These are phyloP conservation scores for Bembecia ichneumoniformis DNA, from an alignment of 2,888 invertebrate species.

Conservation along the genomic window DNA sequence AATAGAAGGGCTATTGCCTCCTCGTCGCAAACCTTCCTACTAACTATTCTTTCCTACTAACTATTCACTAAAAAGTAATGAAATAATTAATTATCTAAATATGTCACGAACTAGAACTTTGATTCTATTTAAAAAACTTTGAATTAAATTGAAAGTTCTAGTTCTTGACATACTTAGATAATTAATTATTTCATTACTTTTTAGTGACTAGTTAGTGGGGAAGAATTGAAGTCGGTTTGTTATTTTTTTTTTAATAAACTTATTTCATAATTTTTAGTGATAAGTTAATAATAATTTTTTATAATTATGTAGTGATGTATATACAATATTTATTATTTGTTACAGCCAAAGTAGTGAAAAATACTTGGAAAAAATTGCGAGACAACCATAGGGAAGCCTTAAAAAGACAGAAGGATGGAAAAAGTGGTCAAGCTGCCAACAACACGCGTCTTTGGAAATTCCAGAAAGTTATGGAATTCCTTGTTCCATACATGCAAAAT, in stretches of 20 bases:
- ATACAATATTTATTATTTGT: conserved; percentile 3
- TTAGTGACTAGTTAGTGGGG: no score
- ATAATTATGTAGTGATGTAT: no score
- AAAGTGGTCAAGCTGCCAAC: conserved; percentile 4
- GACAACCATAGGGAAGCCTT: conserved; percentile 11
- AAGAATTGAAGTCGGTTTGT: neutral
- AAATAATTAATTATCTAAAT: no score
- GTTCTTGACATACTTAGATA: conserved; percentile 4
- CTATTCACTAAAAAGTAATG: no score
- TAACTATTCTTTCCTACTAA: no score
- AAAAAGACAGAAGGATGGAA: conserved; percentile 8
- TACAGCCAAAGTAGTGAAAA: conserved; percentile 9
- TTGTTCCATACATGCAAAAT: conserved; percentile 3
- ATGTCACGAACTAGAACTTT: neutral
- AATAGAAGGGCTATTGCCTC: no score
- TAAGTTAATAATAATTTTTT: no score
- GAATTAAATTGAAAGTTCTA: conserved; percentile 8
- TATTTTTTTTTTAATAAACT: no score
- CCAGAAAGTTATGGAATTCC: conserved; percentile 1
- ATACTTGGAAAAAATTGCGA: conserved; percentile 10
- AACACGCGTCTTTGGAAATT: conserved; percentile 7
- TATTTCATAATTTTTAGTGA: no score
- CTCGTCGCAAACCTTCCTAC: no score
- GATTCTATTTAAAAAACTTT: conserved; percentile 8
- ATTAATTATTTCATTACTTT: no score